Percentiles rank a stretch among this genome's conserved stretches.
phyloP scores from a whole-genome alignment of 2,888 invertebrate species.

The Drosophila kanekoi region DNA sequence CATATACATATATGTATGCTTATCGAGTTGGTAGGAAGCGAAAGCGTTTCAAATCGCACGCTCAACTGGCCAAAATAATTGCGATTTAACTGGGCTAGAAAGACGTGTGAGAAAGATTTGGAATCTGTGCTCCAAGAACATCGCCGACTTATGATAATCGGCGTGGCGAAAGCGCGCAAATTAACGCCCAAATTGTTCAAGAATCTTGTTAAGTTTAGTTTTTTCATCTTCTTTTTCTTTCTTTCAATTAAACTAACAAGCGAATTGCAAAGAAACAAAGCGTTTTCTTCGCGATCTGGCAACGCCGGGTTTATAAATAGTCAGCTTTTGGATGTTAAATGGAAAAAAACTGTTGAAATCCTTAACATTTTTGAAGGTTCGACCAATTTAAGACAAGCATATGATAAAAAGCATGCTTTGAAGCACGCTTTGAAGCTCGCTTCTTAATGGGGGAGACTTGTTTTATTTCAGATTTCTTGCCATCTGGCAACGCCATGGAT shows the following conservation, averaged over 20 bases:
- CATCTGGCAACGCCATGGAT: no score
- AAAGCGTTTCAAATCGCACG: constrained; percentile 73
- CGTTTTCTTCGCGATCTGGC: background rate
- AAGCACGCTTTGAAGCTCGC: no score
- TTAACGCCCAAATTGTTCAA: background rate
- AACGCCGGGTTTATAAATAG: background rate
- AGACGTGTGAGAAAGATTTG: constrained; percentile 49
- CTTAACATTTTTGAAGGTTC: no score
- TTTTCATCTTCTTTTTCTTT: no score
- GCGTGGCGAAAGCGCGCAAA: constrained; percentile 30
- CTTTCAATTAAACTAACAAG: background rate
- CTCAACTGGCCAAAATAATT: constrained; percentile 57
- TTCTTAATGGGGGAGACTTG: no score
- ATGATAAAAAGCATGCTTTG: no score
- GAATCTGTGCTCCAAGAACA: constrained; percentile 40
- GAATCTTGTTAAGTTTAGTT: background rate
- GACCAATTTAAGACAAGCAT: no score
- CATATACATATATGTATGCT: constrained; percentile 10
- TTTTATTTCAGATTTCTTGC: no score
- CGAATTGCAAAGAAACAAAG: background rate
- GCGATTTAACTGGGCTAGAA: constrained; percentile 40
- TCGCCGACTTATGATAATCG: constrained; percentile 27
- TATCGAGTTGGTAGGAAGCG: constrained; percentile 57
- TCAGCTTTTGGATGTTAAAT: background rate
- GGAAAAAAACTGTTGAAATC: background rate